These are phyloP conservation scores for Lathronympha strigana DNA, from an alignment of 2,888 invertebrate genomes.

Conservation along the genomic window DNA sequence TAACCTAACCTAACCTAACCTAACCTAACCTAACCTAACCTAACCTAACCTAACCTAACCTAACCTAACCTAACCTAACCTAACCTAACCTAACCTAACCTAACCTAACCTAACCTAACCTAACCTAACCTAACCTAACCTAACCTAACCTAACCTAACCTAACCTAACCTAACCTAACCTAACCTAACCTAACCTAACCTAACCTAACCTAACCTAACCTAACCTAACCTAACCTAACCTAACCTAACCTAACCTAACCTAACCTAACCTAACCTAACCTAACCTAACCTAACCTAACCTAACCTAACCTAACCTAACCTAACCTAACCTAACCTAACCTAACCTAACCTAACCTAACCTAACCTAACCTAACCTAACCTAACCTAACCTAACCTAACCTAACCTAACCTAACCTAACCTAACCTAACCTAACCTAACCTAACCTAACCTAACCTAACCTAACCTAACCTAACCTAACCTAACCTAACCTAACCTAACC, in stretches of 20 bases:
- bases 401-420: slow-evolving; percentile 40
- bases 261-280: slow-evolving; percentile 32
- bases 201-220: slow-evolving; percentile 31
- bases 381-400: slow-evolving; percentile 41
- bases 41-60: slow-evolving; percentile 44
- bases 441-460: slow-evolving; percentile 41
- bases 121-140: slow-evolving; percentile 42
- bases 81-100: slow-evolving; percentile 34
- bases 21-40: slow-evolving; percentile 42
- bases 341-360: slow-evolving; percentile 36
- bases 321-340: slow-evolving; percentile 38
- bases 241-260: slow-evolving; percentile 29
- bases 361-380: slow-evolving; percentile 38
- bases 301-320: slow-evolving; percentile 29
- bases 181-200: slow-evolving; percentile 39
- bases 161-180: slow-evolving; percentile 39
- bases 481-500: slow-evolving; percentile 43
- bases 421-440: slow-evolving; percentile 40
- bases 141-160: slow-evolving; percentile 42
- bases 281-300: slow-evolving; percentile 30
- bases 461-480: slow-evolving; percentile 44
- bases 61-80: slow-evolving; percentile 29
- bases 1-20: slow-evolving; percentile 42
- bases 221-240: slow-evolving; percentile 34
- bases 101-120: slow-evolving; percentile 40